phyloP scores from a whole-genome alignment of 2,797 vertebrate species.

The Sibirionetta formosa region DNA sequence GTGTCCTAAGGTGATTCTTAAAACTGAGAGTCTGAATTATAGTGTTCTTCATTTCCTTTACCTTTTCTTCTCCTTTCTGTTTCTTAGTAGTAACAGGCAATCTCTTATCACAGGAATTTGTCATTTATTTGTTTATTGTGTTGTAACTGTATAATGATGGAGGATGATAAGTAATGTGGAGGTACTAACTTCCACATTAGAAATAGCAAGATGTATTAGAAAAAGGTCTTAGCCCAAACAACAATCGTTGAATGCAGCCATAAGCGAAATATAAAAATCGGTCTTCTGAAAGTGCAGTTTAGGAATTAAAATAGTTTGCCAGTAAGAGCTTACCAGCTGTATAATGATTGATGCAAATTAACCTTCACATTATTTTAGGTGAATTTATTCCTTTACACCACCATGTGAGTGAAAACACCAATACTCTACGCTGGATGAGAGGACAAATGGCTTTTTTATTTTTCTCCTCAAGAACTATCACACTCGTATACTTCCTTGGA shows the following conservation, averaged over 20 bases:
- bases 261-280: neutral
- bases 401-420: fast-evolving
- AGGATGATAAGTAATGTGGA: neutral
- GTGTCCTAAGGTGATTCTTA: neutral
- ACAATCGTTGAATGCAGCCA: neutral
- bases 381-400: neutral
- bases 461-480: neutral
- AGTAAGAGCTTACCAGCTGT: neutral
- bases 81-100: neutral
- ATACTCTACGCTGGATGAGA: neutral
- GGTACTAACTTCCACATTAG: neutral
- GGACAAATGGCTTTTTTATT: neutral
- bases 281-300: neutral
- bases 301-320: neutral
- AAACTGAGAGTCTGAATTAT: neutral
- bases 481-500: neutral
- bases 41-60: neutral
- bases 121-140: neutral
- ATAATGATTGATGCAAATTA: neutral
- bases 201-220: neutral
- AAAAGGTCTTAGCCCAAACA: neutral
- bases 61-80: neutral
- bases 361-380: neutral
- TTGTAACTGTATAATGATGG: neutral
- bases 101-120: neutral